phyloP scores from a whole-genome alignment of 1,140 invertebrate species.

The Pteromalus puparum region DNA sequence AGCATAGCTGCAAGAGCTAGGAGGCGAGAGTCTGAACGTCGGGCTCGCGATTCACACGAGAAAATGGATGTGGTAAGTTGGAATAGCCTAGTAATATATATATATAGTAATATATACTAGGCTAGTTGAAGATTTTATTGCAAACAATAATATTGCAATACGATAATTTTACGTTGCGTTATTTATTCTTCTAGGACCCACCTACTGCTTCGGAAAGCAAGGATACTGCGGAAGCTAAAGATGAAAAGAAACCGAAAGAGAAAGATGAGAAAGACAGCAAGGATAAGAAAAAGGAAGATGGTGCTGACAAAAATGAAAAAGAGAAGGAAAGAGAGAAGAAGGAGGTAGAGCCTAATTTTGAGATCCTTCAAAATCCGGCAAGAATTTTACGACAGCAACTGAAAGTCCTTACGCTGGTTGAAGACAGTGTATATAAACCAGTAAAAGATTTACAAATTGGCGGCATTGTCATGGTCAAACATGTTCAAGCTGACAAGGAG shows the following conservation, averaged over 20 bases:
- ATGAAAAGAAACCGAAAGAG: conserved; percentile 68
- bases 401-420: conserved; percentile 89
- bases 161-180: background rate
- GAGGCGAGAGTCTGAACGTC: conserved; percentile 83
- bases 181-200: conserved; percentile 18
- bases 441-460: conserved; percentile 95
- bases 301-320: conserved; percentile 76
- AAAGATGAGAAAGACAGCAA: conserved; percentile 75
- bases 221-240: conserved; percentile 66
- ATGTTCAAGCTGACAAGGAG: conserved; percentile 81
- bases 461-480: conserved; percentile 96
- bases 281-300: conserved; percentile 75
- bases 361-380: conserved; percentile 95
- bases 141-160: conserved; percentile 39
- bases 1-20: conserved; percentile 96
- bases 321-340: conserved; percentile 80
- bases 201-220: background rate
- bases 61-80: conserved; percentile 84
- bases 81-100: background rate
- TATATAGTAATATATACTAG: background rate
- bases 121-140: background rate
- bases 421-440: conserved; percentile 87
- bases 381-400: conserved; percentile 95
- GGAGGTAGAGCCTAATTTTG: conserved; percentile 91
- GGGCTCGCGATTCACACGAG: conserved; percentile 78